Conservation (phyloP, 1,140 invertebrate species). For the Leptonema lineaticorne region DNA sequence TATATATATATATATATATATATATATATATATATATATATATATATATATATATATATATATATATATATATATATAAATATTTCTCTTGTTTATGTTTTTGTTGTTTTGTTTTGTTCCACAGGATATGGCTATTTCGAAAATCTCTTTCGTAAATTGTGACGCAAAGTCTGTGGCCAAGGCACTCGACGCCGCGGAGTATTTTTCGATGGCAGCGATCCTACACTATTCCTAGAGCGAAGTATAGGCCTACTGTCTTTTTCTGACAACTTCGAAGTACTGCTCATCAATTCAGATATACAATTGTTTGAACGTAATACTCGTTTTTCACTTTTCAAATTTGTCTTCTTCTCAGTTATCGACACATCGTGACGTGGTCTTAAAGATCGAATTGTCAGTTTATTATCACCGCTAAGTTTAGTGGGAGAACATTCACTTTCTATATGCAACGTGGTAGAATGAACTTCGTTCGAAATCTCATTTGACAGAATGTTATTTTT, state of each 20-base stretch:
- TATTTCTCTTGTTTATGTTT: too few relatives aligned
- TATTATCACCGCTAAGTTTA: background rate
- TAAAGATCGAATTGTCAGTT: constrained; percentile 16
- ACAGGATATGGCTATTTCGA: constrained; percentile 26
- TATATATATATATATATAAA: too few relatives aligned
- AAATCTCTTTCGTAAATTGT: constrained; percentile 34
- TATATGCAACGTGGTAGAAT: constrained; percentile 37
- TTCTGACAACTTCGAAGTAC: background rate
- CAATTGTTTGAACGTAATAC: constrained; percentile 32
- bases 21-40: too few relatives aligned
- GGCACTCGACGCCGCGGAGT: constrained; percentile 31
- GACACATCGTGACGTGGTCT: constrained; percentile 28
- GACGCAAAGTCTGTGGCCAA: constrained; percentile 31
- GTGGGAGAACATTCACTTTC: constrained; percentile 13
- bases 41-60: too few relatives aligned
- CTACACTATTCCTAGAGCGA: constrained; percentile 34
- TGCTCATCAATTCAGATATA: background rate
- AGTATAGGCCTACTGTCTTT: constrained; percentile 35
- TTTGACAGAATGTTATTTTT: constrained; percentile 1
- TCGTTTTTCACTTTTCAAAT: constrained; percentile 25
- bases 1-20: too few relatives aligned
- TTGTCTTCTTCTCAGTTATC: constrained; percentile 12
- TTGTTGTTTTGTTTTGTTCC: too few relatives aligned
- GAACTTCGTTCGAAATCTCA: constrained; percentile 31
- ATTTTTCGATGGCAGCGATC: constrained; percentile 6